Percentiles rank a stretch among this genome's conserved stretches.
phyloP scores from a whole-genome alignment of 2,797 vertebrate species.

The Anableps anableps region DNA sequence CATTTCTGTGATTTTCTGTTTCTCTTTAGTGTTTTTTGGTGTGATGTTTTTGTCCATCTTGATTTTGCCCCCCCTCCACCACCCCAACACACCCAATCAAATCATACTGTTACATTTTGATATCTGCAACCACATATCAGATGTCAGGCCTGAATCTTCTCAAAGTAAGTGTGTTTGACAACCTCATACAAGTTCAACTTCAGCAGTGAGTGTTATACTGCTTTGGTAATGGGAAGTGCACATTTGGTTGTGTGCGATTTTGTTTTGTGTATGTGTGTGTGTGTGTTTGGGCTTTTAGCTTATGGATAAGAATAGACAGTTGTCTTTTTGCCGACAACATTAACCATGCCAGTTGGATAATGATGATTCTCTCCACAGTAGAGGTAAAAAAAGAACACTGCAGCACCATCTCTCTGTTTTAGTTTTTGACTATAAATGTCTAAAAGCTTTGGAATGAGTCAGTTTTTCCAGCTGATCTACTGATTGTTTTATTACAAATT shows the following conservation, averaged over 20 bases:
- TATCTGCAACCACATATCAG: constrained; percentile 23
- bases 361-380: constrained; percentile 45
- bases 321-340: constrained; percentile 42
- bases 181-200: constrained; percentile 23
- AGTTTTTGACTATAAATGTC: not conserved
- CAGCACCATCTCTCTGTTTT: not conserved
- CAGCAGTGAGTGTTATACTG: constrained; percentile 24
- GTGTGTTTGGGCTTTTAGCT: constrained; percentile 17
- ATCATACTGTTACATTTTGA: constrained; percentile 24
- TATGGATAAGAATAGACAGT: constrained; percentile 7
- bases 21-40: constrained; percentile 4
- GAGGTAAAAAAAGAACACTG: constrained; percentile 11
- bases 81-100: constrained; percentile 6
- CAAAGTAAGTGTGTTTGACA: constrained; percentile 67
- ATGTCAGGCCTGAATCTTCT: constrained; percentile 37
- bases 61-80: constrained; percentile 13
- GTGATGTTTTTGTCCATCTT: constrained; percentile 31
- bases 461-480: not conserved
- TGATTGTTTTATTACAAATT: not conserved
- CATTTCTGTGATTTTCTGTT: not conserved
- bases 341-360: constrained; percentile 27
- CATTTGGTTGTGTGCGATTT: constrained; percentile 9
- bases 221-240: constrained; percentile 25
- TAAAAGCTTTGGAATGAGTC: not conserved
- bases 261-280: constrained; percentile 20